These are phyloP conservation scores for Leguminivora glycinivorella DNA, from an alignment of 1,140 invertebrate species.

Conservation along the genomic window DNA sequence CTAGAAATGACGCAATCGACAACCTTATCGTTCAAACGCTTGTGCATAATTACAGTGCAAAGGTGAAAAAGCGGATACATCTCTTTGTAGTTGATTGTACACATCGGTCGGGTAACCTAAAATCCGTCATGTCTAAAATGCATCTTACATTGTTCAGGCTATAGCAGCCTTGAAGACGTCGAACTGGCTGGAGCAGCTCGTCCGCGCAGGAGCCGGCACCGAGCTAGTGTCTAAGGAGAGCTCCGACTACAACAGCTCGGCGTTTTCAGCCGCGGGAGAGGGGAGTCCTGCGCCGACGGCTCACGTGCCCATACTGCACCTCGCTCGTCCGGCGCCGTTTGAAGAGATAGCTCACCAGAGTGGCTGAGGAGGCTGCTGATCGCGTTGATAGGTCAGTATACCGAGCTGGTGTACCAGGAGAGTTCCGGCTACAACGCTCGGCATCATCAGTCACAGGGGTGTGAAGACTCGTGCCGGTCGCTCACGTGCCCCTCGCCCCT, in stretches of 20 bases:
- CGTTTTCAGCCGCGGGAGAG: too few species aligned
- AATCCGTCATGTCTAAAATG: not conserved
- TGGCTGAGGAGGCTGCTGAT: not conserved
- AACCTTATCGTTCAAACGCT: too few species aligned
- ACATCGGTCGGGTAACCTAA: not conserved
- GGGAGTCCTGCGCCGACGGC: too few species aligned
- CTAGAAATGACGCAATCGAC: too few species aligned
- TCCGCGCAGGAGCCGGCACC: conserved; percentile 86
- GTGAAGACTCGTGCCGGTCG: conserved; percentile 81
- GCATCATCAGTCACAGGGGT: conserved; percentile 88
- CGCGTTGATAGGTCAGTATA: conserved; percentile 62
- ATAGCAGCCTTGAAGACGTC: conserved; percentile 88
- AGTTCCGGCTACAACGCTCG: conserved; percentile 89
- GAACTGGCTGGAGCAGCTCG: conserved; percentile 85
- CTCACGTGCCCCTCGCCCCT: conserved; percentile 73
- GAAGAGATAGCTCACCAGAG: conserved; percentile 58
- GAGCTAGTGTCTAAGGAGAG: conserved; percentile 89
- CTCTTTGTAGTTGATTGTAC: too few species aligned
- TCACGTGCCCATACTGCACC: too few species aligned
- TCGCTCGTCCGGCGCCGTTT: conserved; percentile 35
- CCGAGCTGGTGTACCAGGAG: conserved; percentile 88
- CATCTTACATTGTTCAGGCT: conserved; percentile 75
- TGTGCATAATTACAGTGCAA: too few species aligned
- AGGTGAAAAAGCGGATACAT: too few species aligned
- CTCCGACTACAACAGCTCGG: conserved; percentile 89